Evolutionary conservation across 2,888 invertebrate genomes (phyloP), one percentile per base, ranked within the genome.

Genomic region (Crioceris asparagi): DNA sequence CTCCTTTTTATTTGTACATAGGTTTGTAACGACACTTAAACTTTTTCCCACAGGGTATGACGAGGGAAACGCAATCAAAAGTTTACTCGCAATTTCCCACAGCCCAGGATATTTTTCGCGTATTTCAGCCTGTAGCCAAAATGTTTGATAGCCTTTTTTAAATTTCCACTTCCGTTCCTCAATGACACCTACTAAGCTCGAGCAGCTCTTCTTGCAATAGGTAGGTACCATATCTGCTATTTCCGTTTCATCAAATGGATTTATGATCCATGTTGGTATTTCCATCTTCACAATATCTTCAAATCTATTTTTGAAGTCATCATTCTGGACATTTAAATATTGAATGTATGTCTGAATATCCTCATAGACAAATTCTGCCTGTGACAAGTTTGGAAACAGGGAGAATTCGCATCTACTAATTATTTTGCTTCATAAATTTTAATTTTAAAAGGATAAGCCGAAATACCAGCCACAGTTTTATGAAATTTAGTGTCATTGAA

Each of bases 101-200:
- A 27, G 35, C 26, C 35, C 27, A 35, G 35, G 18, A 35, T 35
- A 25, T 35, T 19, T 32, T 32, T 19, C 12, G 32, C 18, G 16
- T 10, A 26, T 27, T 35, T 18, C 16, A 10, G 14, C 14, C 7
- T 7, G 6, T 1, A 15, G 3, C 33, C 4, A 19, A 33, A 21
- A 23, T 19, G 6, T 19, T 23, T 23, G 15, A 21, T 12, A 33
- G 3, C 3, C 23, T 33, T 1, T 21, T 33, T 11, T 33, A 14
- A 33, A 6, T 21, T 23, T 23, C 19, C 17, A 5, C 14, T 21
- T 23, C 33, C 14, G 23, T 11, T 21, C 14, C 15, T 33, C 23
- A 12, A 21, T 23, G 15, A 15, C n/a, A n/a, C n/a, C n/a, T 19
- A 21, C 21, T 21, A 21, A 21, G 21, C 7, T 21, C 10, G 21